Evolutionary conservation across 2,888 invertebrate species (phyloP), one percentile per base, ranked within the genome.

Genomic region (Sesia apiformis): DNA sequence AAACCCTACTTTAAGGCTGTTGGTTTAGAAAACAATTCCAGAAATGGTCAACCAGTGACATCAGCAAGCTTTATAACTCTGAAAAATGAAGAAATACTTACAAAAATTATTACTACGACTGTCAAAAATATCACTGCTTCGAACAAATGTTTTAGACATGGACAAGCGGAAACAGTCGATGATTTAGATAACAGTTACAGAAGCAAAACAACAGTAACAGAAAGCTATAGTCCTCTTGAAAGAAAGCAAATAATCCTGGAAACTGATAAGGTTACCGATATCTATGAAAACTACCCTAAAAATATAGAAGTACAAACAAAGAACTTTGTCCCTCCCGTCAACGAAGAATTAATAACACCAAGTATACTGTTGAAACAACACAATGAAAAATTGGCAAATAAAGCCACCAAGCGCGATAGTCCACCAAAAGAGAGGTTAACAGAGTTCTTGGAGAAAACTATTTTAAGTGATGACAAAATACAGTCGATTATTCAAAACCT

Each of bases 371-470:
- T 77, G 52, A 74, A 72, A 59, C 64, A 72, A 62, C 73, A 64
- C 57, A 67, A 66, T 51, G 68, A 72, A 59, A 73, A 72, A 57
- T 54, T 0, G 51, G 60, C 7, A 81, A 38, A 8, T 50, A 39
- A 38, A 3, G 38, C 50, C 5, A 7, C 39, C 7, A 52, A 81
- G 69, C 74, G 85, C 5, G 82, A 84, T 43, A 87, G 87, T 65
- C 88, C 88, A 51, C 87, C 88, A 39, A 88, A 84, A 72, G 88
- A 87, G 64, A 78, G 77, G 59, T 71, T 89, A 55, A 74, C 84
- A 4, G 83, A 86, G 65, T 89, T 85, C 63, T 66, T 88, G 41
- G 88, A 88, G 64, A 88, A 88, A 73, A 86, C 85, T 59, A 74
- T 88, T 69, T 78, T 87, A 53, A 80, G 81, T 58, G 81, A 86